Conservation (phyloP, 2,797 vertebrate genomes). For the Gymnodraco acuticeps region DNA sequence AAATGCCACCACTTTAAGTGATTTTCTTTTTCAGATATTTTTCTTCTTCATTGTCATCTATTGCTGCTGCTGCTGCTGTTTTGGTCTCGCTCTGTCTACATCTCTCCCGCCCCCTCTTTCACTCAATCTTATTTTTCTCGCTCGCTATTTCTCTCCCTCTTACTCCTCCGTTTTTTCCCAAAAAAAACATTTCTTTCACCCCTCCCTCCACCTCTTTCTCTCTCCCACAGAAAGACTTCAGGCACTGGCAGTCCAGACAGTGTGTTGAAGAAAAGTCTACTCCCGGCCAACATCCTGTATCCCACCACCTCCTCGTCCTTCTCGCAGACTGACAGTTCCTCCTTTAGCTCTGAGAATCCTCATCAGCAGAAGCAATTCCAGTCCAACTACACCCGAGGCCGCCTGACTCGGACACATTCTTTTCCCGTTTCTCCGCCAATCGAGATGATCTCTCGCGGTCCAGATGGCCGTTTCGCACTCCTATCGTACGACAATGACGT, state of each 20-base stretch:
- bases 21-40: conserved; percentile 34
- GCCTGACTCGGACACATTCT: conserved; percentile 66
- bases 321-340: conserved; percentile 79
- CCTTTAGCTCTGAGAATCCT: conserved; percentile 69
- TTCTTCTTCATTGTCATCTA: conserved; percentile 23
- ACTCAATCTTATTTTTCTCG: conserved; percentile 49
- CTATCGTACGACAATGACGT: conserved; percentile 50
- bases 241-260: conserved; percentile 90
- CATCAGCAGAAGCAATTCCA: conserved; percentile 44
- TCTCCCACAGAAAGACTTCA: conserved; percentile 72
- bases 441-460: conserved; percentile 91
- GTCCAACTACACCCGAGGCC: conserved; percentile 73
- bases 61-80: conserved; percentile 29
- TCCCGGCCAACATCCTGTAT: conserved; percentile 79
- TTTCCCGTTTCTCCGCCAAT: conserved; percentile 75
- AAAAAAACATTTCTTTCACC: conserved; percentile 34
- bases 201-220: conserved; percentile 7
- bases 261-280: conserved; percentile 90
- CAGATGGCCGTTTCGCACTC: conserved; percentile 91
- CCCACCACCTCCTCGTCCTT: conserved; percentile 69
- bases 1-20: conserved; percentile 39
- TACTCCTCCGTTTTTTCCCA: conserved; percentile 55
- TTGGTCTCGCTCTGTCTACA: conserved; percentile 34
- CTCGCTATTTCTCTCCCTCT: conserved; percentile 48
- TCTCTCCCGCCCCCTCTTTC: conserved; percentile 46